Base-by-base conservation (phyloP, 2,113 vertebrate genomes). In the Kryptolebias marmoratus region DNA sequence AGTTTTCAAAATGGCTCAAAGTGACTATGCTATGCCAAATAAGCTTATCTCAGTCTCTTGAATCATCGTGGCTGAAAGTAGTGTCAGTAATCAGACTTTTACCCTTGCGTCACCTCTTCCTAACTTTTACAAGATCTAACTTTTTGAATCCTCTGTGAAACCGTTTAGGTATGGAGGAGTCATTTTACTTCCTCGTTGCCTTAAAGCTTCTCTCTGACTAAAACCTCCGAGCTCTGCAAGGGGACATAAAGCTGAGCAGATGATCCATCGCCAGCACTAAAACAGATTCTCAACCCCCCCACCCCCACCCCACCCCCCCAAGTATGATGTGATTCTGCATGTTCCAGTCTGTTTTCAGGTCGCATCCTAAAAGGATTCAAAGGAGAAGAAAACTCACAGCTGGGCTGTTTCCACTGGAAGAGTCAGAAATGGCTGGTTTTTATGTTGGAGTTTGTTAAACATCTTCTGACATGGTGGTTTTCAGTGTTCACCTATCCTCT, bases 171-270 rank as follows among this genome's bases (percentile, higher is more conserved):
- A 71, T 0, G 13, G 83, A 79, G 77, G 75, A 80, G 75, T 84
- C 71, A 9, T 85, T 86, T 88, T 77, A 79, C 77, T 68, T 87
- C 82, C 82, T 85, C 69, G 72, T 81, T 85, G 80, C 86, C 79
- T 30, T 0, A 68, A 68, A 87, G 73, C 71, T 56, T 44, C 75
- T 64, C 36, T 68, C 67, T 52, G 70, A 47, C 59, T 3, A 52
- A 69, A 59, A 22, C 64, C 1, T 54, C 1, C 5, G 10, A 42
- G 10, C 39, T 9, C 9, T 36, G 32, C 7, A 7, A 36, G 32
- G 32, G 7, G 32, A 36, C 32, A 36, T 36, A 7, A 28, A 47
- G 56, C 22, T 1, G 5, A 68, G 44, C 0, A 0, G 31, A 39
- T 60, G 50, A 59, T 31, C 4, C 50, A 44, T 11, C 1, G 11